Evolutionary conservation across 2,797 vertebrate species (phyloP).

Genomic region (Sebastes diploproa): DNA sequence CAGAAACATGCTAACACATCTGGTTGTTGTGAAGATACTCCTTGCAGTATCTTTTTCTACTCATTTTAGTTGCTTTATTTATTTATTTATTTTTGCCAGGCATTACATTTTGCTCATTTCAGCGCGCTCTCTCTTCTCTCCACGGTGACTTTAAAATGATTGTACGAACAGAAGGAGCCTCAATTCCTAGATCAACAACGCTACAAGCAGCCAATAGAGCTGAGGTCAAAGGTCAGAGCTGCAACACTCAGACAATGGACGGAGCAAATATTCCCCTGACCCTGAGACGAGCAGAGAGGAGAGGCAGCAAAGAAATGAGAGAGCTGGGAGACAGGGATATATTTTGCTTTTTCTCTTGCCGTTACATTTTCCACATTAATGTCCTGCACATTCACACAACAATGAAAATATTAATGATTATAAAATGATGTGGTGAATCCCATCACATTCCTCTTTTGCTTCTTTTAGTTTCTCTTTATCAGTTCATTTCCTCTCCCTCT

Average conservation of each 20-base stretch:
- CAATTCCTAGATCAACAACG: conserved; percentile 39
- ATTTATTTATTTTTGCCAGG: not conserved
- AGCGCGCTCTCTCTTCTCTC: not conserved
- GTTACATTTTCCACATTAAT: not conserved
- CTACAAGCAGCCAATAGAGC: conserved; percentile 56
- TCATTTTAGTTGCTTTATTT: not conserved
- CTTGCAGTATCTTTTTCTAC: not conserved
- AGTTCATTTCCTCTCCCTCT: not conserved
- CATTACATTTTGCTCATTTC: not conserved
- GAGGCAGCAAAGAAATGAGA: not conserved
- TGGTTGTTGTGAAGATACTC: not conserved
- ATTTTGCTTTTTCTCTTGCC: not conserved
- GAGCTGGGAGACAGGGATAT: not conserved
- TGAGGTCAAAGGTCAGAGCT: conserved; percentile 67
- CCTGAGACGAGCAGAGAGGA: conserved; percentile 15
- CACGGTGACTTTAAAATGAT: conserved; percentile 30
- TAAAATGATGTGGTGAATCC: not conserved
- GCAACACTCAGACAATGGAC: conserved; percentile 66
- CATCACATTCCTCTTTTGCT: not conserved
- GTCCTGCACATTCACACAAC: not conserved
- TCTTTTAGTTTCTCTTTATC: not conserved
- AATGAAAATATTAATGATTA: not conserved
- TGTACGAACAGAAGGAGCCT: conserved; percentile 34
- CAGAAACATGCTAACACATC: not conserved
- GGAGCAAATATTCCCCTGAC: conserved; percentile 65